These are phyloP conservation scores for Scomber colias DNA, from an alignment of 2,113 vertebrate genomes.

Conservation along the genomic window DNA sequence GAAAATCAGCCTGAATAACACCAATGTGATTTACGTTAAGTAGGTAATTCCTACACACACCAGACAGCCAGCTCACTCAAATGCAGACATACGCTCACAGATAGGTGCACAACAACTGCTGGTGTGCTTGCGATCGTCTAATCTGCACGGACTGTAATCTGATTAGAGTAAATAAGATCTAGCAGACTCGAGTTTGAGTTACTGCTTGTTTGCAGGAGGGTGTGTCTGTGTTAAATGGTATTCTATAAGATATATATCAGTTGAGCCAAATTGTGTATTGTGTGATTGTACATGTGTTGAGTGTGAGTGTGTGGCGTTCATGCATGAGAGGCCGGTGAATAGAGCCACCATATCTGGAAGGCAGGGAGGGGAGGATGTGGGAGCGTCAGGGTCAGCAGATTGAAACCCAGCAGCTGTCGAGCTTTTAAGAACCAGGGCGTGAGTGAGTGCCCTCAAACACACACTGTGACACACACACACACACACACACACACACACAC, in stretches of 20 bases:
- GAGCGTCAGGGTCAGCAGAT: constrained; percentile 71
- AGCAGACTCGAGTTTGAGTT: constrained; percentile 31
- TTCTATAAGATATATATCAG: constrained; percentile 47
- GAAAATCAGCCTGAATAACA: constrained; percentile 70
- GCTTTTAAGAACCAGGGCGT: constrained; percentile 67
- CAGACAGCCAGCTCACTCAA: constrained; percentile 39
- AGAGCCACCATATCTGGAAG: constrained; percentile 22
- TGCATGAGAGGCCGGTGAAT: constrained; percentile 26
- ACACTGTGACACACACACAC: neutral
- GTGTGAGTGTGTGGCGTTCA: neutral
- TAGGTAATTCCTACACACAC: constrained; percentile 67
- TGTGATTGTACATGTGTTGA: constrained; percentile 13
- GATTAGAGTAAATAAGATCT: constrained; percentile 81
- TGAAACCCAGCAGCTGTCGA: constrained; percentile 79
- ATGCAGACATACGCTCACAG: constrained; percentile 15
- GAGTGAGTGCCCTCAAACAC: constrained; percentile 45
- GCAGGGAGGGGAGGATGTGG: constrained; percentile 1
- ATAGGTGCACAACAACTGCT: constrained; percentile 45
- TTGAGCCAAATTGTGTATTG: constrained; percentile 18
- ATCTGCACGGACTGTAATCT: constrained; percentile 79
- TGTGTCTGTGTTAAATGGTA: constrained; percentile 52
- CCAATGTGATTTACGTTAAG: constrained; percentile 69
- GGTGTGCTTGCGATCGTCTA: constrained; percentile 67
- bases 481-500: constrained; percentile 39
- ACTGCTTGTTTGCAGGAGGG: constrained; percentile 41